phyloP scores from a whole-genome alignment of 2,113 vertebrate species.

The Pongo pygmaeus region DNA sequence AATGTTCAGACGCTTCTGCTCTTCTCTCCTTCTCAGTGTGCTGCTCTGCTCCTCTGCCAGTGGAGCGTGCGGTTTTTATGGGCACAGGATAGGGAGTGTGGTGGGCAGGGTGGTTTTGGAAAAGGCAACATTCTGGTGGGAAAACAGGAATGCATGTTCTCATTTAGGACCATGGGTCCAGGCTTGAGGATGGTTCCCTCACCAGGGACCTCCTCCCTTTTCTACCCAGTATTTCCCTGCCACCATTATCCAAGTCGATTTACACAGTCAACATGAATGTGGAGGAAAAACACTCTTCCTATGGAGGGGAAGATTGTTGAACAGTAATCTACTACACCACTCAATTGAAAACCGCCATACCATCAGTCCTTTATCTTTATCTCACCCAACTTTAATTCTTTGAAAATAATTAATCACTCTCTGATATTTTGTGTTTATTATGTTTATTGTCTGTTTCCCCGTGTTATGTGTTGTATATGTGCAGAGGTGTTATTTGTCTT shows the following conservation, averaged over 20 bases:
- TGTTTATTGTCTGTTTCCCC: neutral
- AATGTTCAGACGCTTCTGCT: too few species aligned
- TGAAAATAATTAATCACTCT: neutral
- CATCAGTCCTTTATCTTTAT: neutral
- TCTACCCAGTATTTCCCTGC: neutral
- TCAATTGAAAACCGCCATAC: neutral
- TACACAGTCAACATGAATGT: neutral
- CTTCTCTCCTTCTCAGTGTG: too few species aligned
- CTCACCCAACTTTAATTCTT: constrained; percentile 12
- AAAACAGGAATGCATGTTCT: too few species aligned
- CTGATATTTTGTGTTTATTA: constrained; percentile 18
- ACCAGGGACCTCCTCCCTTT: too few species aligned
- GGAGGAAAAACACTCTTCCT: neutral
- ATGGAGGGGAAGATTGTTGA: neutral
- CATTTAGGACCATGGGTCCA: too few species aligned
- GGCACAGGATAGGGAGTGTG: too few species aligned
- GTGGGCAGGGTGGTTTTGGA: too few species aligned
- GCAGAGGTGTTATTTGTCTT: neutral
- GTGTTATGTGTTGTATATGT: neutral
- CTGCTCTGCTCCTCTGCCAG: too few species aligned
- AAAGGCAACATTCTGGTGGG: too few species aligned
- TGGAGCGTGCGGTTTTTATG: too few species aligned
- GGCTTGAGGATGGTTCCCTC: too few species aligned
- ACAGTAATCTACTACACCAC: neutral
- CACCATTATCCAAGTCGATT: neutral